Evolutionary conservation across 2,113 vertebrate species (phyloP), one percentile per base, ranked within the genome.

Genomic region (Falcunculus frontatus): DNA sequence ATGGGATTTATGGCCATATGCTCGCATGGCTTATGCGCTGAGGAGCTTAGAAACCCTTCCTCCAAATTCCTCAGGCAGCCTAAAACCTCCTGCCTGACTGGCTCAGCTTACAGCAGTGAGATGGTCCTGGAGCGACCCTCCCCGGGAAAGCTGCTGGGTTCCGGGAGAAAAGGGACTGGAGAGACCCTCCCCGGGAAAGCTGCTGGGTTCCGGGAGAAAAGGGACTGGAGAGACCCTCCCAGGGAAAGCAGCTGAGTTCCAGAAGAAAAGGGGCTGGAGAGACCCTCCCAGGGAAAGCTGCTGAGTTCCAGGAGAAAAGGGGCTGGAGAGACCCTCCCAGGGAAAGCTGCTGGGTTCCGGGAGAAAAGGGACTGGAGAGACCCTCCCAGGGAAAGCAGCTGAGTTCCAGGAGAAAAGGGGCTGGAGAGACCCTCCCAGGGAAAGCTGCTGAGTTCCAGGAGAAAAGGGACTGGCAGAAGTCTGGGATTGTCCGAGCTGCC

Each of bases 1-100:
- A 82, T 0, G 79, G 81, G 91, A 96, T 96, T 95, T 91, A 35
- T 26, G 89, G 57, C 91, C 93, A 89, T 52, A 73, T 87, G 94
- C 87, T 92, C 12, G 0, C 62, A 39, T 1, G 84, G 87, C 17
- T 96, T 73, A 69, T 6, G 65, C 49, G 1, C 37, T 5, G 11
- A 87, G 69, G n/a, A n/a, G 75, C 69, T 87, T 56, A 76, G 79
- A 68, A 91, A 94, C 11, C 52, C 73, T 82, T 95, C 84, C 87
- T 89, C 57, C 65, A 41, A 87, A 96, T 87, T 91, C 89, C 89
- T 89, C 65, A 11, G 69, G 47, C 17, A 5, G 47, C 59, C 23
- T 90, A 44, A 94, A 93, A 65, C 75, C 88, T 96, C 70, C 79
- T 49, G 67, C 70, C 88, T 9, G 57, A n/a, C 82, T 39, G 80